Evolutionary conservation across 2,797 vertebrate genomes (phyloP).

Genomic region (Acomys russatus): DNA sequence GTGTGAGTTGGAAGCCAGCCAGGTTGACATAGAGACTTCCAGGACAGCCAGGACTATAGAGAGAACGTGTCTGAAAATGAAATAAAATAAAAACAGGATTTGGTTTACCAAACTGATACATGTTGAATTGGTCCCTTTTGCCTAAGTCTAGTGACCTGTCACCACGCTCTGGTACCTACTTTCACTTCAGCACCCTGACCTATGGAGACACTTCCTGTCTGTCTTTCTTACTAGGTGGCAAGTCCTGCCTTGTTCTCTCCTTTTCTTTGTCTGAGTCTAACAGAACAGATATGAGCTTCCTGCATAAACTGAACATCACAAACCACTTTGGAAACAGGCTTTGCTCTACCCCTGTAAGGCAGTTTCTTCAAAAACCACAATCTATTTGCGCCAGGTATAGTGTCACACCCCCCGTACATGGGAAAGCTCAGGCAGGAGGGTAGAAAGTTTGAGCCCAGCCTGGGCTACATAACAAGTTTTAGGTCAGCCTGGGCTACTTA

Average conservation of each 20-base stretch:
- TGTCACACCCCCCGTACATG: too few relatives aligned
- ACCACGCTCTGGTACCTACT: background rate
- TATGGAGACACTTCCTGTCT: background rate
- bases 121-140: background rate
- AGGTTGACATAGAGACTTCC: background rate
- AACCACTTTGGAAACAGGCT: background rate
- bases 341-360: background rate
- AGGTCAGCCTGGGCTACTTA: background rate
- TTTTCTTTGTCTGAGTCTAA: background rate
- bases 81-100: background rate
- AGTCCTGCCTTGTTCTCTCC: background rate
- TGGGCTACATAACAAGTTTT: background rate
- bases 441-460: background rate
- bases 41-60: background rate
- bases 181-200: background rate
- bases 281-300: background rate
- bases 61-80: background rate
- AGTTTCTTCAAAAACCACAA: background rate
- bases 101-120: background rate
- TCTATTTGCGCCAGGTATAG: background rate
- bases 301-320: constrained; percentile 21
- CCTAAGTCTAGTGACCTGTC: background rate
- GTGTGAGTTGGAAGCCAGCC: background rate
- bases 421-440: background rate
- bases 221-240: background rate